Conservation (phyloP, 1,140 invertebrate genomes). For the Leptinotarsa defecta region DNA sequence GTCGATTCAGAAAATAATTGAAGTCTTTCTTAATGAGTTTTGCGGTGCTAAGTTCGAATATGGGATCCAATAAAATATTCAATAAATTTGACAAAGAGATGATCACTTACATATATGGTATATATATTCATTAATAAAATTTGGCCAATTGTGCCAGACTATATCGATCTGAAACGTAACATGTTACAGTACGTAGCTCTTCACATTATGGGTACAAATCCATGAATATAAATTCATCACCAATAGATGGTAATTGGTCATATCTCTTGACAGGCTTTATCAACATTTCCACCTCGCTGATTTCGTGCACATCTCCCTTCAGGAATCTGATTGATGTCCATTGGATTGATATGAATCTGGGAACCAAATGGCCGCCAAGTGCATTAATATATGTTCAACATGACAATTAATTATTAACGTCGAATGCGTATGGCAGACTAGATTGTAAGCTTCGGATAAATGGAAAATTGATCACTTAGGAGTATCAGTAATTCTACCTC, state of each 20-base stretch:
- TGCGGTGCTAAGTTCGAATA: too few relatives aligned
- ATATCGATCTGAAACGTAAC: neutral
- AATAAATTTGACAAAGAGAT: too few relatives aligned
- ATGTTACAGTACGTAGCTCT: neutral
- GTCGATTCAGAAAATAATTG: too few relatives aligned
- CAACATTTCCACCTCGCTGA: conserved; percentile 29
- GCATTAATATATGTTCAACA: conserved; percentile 23
- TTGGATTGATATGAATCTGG: conserved; percentile 28
- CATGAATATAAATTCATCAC: conserved; percentile 16
- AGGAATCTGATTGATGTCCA: conserved; percentile 32
- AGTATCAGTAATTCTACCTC: neutral
- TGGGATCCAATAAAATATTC: too few relatives aligned
- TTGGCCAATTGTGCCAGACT: too few relatives aligned
- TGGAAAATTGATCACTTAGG: conserved; percentile 13
- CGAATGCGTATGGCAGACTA: conserved; percentile 13
- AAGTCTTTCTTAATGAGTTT: too few relatives aligned
- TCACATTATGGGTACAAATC: neutral
- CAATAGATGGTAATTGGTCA: conserved; percentile 23
- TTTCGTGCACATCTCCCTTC: conserved; percentile 24
- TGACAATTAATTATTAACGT: conserved; percentile 29
- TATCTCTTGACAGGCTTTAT: conserved; percentile 28
- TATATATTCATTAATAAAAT: too few relatives aligned
- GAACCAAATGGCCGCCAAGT: conserved; percentile 27
- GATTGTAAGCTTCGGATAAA: neutral
- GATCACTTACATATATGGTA: too few relatives aligned